A percentile compares a stretch with the other conserved stretches of the same genome.
These are phyloP conservation scores for Procavia capensis DNA, from an alignment of 2,113 vertebrate species.

Conservation along the genomic window DNA sequence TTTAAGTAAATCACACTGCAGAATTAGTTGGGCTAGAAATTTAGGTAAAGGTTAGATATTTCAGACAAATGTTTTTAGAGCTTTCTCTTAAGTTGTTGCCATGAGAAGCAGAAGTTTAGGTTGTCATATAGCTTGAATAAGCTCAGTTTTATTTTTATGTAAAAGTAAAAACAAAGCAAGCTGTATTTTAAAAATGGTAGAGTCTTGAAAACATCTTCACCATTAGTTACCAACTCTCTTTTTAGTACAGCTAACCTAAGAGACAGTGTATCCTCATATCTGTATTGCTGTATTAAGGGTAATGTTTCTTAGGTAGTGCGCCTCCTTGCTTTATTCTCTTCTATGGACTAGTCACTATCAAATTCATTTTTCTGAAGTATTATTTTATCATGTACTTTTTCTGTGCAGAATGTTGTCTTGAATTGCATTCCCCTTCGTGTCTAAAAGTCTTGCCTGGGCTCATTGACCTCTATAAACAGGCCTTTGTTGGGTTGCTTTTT, in stretches of 20 bases:
- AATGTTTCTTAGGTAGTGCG: not conserved
- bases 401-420: not conserved
- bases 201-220: not conserved
- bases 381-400: not conserved
- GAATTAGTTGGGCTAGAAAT: not conserved
- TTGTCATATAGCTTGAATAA: conserved; percentile 3
- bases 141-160: not conserved
- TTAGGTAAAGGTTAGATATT: conserved; percentile 28
- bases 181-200: not conserved
- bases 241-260: conserved; percentile 9
- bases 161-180: conserved; percentile 15
- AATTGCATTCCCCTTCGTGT: not conserved
- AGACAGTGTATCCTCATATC: not conserved
- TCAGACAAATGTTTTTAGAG: not conserved
- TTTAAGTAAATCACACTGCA: conserved; percentile 30
- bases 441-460: not conserved
- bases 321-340: not conserved
- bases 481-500: not conserved
- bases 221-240: not conserved
- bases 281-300: not conserved
- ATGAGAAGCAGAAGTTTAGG: not conserved
- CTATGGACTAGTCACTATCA: not conserved
- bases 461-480: not conserved
- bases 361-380: not conserved
- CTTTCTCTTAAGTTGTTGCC: conserved; percentile 17